These are phyloP conservation scores for Holocentrus rufus DNA, from an alignment of 2,797 vertebrate species.

Conservation along the genomic window DNA sequence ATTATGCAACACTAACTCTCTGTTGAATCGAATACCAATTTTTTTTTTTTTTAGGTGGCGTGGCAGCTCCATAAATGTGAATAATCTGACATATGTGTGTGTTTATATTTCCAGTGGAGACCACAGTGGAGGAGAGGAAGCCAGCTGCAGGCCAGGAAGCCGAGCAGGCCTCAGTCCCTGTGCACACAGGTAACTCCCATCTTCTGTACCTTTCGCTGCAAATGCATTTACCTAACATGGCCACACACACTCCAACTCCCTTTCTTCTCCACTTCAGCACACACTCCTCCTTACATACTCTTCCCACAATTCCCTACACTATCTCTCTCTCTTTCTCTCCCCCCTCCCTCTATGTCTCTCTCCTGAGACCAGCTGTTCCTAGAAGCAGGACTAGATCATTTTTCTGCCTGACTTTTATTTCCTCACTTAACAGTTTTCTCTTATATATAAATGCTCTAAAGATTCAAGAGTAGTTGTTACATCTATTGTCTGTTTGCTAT, in stretches of 20 bases:
- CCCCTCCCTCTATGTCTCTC: not conserved
- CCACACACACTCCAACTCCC: not conserved
- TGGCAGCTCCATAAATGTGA: constrained; percentile 38
- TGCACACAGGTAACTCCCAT: constrained; percentile 77
- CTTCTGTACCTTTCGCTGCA: constrained; percentile 21
- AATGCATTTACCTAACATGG: not conserved
- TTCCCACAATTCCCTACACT: not conserved
- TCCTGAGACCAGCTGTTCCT: not conserved
- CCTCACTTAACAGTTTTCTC: too few species aligned
- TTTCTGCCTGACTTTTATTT: too few species aligned
- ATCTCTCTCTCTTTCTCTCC: constrained; percentile 4
- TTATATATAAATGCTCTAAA: too few species aligned
- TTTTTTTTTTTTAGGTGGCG: constrained; percentile 9
- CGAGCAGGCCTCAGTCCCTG: constrained; percentile 76
- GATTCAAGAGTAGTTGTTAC: too few species aligned
- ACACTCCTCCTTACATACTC: not conserved
- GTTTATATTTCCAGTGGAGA: constrained; percentile 77
- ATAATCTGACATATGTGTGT: constrained; percentile 51
- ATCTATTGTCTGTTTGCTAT: constrained; percentile 3
- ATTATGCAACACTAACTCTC: constrained; percentile 65
- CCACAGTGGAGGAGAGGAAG: constrained; percentile 75
- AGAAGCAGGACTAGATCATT: not conserved
- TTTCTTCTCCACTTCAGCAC: not conserved
- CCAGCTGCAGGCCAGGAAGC: constrained; percentile 74
- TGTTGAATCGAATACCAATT: constrained; percentile 53